Conservation (phyloP, 1,140 invertebrate genomes). For the Procambarus clarkii region DNA sequence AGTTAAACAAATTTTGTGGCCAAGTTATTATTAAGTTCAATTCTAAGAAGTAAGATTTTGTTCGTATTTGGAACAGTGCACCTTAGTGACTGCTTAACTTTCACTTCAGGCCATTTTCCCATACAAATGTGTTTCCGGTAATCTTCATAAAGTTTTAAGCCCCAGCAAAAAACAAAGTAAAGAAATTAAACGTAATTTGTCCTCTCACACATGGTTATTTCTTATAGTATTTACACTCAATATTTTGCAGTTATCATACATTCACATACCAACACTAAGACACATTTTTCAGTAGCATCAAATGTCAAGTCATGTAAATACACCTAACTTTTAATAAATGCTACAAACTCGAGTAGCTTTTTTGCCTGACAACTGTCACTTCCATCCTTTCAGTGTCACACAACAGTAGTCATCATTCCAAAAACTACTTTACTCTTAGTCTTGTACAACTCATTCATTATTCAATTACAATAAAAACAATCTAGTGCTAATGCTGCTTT, state of each 20-base stretch:
- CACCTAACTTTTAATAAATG: too few relatives aligned
- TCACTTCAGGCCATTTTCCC: background rate
- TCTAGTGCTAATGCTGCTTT: background rate
- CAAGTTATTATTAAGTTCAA: background rate
- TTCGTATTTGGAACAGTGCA: background rate
- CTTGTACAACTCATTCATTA: too few relatives aligned
- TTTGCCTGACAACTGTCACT: too few relatives aligned
- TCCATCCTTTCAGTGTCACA: too few relatives aligned
- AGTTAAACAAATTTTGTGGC: background rate
- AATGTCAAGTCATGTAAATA: background rate
- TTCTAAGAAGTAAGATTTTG: background rate
- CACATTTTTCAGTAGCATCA: background rate
- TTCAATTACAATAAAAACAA: too few relatives aligned
- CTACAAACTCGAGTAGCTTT: too few relatives aligned
- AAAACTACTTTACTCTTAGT: too few relatives aligned
- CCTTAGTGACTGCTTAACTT: background rate
- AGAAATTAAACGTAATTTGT: background rate
- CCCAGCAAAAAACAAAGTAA: background rate
- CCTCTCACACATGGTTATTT: background rate
- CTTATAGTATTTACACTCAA: background rate
- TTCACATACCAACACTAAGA: background rate
- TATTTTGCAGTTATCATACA: background rate
- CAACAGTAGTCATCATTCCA: too few relatives aligned
- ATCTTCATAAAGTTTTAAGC: background rate
- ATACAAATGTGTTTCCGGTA: constrained; percentile 2